Percentiles rank a stretch among this genome's conserved stretches.
phyloP scores from a whole-genome alignment of 2,888 invertebrate genomes.

The Philaethria dido region DNA sequence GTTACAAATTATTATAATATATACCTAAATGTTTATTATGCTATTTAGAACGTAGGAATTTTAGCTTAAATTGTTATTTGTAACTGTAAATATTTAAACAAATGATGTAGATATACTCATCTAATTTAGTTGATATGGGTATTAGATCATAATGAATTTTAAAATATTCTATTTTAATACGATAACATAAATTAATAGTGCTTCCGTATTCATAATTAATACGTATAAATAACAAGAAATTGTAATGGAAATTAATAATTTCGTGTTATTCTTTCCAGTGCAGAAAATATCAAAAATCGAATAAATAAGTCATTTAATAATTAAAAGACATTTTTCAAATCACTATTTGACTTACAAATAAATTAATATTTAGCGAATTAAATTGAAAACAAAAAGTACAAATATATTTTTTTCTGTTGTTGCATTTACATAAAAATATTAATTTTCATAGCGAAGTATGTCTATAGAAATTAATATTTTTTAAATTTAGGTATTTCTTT shows the following conservation, averaged over 20 bases:
- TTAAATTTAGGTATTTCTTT: background rate
- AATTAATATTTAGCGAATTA: background rate
- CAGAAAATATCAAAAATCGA: background rate
- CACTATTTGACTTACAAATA: background rate
- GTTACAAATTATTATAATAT: background rate
- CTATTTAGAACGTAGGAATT: slow-evolving; percentile 1
- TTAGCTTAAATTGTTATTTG: slow-evolving; percentile 12
- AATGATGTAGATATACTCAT: slow-evolving; percentile 27
- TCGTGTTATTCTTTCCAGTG: background rate
- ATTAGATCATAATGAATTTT: slow-evolving; percentile 36
- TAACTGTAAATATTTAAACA: slow-evolving; percentile 9
- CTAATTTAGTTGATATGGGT: slow-evolving; percentile 33
- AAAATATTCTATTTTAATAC: slow-evolving; percentile 56
- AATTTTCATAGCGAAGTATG: background rate
- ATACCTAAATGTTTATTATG: slow-evolving; percentile 7
- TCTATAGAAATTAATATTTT: background rate
- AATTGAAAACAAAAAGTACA: slow-evolving; percentile 3
- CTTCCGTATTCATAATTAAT: slow-evolving; percentile 58
- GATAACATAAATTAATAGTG: slow-evolving; percentile 66
- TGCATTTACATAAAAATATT: background rate
- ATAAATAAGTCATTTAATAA: background rate
- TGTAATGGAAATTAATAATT: background rate
- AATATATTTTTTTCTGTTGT: background rate
- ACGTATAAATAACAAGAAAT: background rate
- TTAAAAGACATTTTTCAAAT: background rate